A percentile compares a stretch with the other conserved stretches of the same genome.
Conservation (phyloP, 2,888 invertebrate genomes). For the Microplitis manilae region DNA sequence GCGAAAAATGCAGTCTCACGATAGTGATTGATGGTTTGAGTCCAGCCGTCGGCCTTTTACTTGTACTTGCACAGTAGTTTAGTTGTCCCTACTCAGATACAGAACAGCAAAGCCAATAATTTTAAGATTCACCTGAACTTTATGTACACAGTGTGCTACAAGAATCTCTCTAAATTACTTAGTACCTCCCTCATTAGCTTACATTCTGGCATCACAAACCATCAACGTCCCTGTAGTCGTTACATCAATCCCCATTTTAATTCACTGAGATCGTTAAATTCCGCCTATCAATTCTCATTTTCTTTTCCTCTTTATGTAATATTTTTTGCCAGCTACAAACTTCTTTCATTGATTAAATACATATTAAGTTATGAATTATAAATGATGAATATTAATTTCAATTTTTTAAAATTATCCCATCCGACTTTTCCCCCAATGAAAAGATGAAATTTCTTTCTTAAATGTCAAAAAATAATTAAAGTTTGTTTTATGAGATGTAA, state of each 20-base stretch:
- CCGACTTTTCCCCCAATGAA: too few relatives aligned
- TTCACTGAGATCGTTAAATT: neutral
- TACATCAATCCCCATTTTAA: constrained; percentile 4
- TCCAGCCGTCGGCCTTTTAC: constrained; percentile 17
- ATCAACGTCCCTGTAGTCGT: neutral
- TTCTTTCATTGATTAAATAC: neutral
- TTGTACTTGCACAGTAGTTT: constrained; percentile 15
- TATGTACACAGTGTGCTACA: neutral
- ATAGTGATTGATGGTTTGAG: constrained; percentile 48
- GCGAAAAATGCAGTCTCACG: constrained; percentile 53
- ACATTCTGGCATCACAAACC: neutral
- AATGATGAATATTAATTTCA: neutral
- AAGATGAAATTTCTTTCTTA: too few relatives aligned
- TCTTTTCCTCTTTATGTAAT: neutral
- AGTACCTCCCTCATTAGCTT: neutral
- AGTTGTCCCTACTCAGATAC: neutral
- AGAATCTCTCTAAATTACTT: neutral
- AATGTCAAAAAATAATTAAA: too few relatives aligned
- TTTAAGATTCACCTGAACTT: neutral
- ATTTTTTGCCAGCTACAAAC: neutral
- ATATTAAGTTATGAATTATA: neutral
- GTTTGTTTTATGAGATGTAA: too few relatives aligned
- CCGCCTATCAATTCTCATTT: neutral
- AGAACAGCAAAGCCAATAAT: neutral
- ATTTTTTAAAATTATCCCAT: too few relatives aligned